These are phyloP conservation scores for Drosophila incognita DNA, from an alignment of 2,888 invertebrate genomes.

Conservation along the genomic window DNA sequence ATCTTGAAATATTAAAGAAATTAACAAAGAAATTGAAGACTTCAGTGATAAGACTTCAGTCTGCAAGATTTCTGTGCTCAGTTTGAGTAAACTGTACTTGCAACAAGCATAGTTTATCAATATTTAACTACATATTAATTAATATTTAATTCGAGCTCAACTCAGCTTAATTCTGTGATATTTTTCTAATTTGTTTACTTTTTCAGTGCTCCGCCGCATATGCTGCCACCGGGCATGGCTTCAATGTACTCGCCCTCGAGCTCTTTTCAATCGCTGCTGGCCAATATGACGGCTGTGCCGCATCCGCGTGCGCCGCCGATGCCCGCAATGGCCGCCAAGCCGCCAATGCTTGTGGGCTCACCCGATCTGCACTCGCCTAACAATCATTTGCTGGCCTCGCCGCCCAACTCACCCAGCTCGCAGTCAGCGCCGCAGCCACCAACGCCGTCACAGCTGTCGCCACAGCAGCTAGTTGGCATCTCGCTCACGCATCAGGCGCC, in stretches of 20 bases:
- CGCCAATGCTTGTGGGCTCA: slow-evolving; percentile 78
- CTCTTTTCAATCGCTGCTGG: slow-evolving; percentile 93
- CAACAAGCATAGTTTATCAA: background rate
- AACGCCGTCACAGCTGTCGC: slow-evolving; percentile 88
- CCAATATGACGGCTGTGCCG: slow-evolving; percentile 86
- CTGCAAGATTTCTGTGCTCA: background rate
- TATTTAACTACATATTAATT: no score
- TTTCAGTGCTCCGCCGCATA: slow-evolving; percentile 87
- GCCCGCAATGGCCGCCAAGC: slow-evolving; percentile 58
- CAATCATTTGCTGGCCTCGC: slow-evolving; percentile 81
- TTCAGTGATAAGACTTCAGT: background rate
- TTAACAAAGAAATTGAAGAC: background rate
- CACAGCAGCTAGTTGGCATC: slow-evolving; percentile 86
- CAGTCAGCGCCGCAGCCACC: slow-evolving; percentile 51
- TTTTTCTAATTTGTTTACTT: background rate
- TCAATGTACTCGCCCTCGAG: slow-evolving; percentile 87
- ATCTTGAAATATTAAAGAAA: no score
- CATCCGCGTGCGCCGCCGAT: slow-evolving; percentile 85
- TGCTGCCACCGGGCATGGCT: slow-evolving; percentile 88
- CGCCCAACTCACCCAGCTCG: slow-evolving; percentile 81
- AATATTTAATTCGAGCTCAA: background rate
- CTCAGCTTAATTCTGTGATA: background rate
- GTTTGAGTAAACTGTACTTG: background rate
- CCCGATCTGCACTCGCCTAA: slow-evolving; percentile 82
- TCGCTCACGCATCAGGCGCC: slow-evolving; percentile 84